phyloP scores from a whole-genome alignment of 2,888 invertebrate species.

The Pheosia gnoma region DNA sequence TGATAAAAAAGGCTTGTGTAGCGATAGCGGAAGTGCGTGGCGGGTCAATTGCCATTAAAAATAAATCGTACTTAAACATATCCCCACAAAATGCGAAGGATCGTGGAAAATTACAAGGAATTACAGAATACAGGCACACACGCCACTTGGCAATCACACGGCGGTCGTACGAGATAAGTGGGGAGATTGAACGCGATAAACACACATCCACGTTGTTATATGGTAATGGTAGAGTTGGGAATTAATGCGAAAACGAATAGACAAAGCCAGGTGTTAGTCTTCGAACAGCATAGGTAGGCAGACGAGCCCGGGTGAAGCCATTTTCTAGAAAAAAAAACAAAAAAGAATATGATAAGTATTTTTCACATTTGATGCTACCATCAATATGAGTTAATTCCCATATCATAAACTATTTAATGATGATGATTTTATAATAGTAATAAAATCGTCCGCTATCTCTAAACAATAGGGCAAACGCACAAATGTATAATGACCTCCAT shows the following conservation, averaged over 20 bases:
- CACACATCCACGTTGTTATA: conserved; percentile 31
- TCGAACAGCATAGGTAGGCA: too few relatives aligned
- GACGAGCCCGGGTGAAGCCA: too few relatives aligned
- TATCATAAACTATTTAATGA: conserved; percentile 46
- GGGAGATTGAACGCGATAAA: conserved; percentile 32
- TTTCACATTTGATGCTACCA: conserved; percentile 13
- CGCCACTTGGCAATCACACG: conserved; percentile 40
- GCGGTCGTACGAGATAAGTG: conserved; percentile 32
- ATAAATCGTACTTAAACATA: conserved; percentile 36
- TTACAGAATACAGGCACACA: conserved; percentile 39
- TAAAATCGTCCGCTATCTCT: conserved; percentile 40
- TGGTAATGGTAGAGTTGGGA: conserved; percentile 30
- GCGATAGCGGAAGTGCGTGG: too few relatives aligned
- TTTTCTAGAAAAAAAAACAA: too few relatives aligned
- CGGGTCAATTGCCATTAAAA: not conserved
- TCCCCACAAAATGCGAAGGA: conserved; percentile 35
- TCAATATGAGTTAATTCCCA: conserved; percentile 36
- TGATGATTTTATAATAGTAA: conserved; percentile 53
- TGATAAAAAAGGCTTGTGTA: too few relatives aligned
- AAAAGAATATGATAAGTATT: not conserved
- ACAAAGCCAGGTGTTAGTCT: not conserved
- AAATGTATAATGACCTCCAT: conserved; percentile 15
- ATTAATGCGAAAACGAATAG: not conserved
- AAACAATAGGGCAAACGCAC: conserved; percentile 42
- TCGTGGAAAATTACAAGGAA: conserved; percentile 22